A percentile compares a stretch with the other conserved stretches of the same genome.
These are phyloP conservation scores for Pemphigus obesinymphae DNA, from an alignment of 1,140 invertebrate species.

Conservation along the genomic window DNA sequence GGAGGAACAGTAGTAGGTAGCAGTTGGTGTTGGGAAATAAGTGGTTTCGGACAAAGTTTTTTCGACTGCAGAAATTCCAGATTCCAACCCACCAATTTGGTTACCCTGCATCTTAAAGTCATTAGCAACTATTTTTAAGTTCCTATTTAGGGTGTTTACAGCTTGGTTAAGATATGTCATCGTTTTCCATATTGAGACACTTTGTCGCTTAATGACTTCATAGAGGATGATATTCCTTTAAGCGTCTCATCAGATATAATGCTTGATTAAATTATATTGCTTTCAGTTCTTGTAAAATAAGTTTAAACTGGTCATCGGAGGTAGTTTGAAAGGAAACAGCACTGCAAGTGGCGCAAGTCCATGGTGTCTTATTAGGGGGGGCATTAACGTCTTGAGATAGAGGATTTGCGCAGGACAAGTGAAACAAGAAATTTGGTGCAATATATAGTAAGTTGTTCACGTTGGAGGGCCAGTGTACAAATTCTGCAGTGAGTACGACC, in stretches of 20 bases:
- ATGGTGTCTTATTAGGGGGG: no score
- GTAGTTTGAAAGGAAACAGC: not conserved
- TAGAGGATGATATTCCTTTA: not conserved
- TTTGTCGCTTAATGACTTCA: not conserved
- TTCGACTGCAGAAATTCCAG: no score
- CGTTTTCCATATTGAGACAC: not conserved
- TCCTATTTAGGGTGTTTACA: not conserved
- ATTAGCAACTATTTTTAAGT: not conserved
- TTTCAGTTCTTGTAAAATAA: not conserved
- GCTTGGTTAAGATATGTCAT: not conserved
- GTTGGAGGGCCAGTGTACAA: not conserved
- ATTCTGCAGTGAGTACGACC: not conserved
- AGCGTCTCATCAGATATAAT: not conserved
- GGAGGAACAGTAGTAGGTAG: not conserved
- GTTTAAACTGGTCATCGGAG: not conserved
- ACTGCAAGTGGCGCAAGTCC: not conserved
- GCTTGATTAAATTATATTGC: not conserved
- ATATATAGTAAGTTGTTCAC: not conserved
- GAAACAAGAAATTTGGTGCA: not conserved
- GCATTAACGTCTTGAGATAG: no score
- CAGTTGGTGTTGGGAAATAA: not conserved
- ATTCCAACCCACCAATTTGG: not conserved
- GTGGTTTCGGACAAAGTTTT: not conserved
- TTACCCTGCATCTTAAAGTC: not conserved
- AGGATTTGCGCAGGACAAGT: not conserved